Conservation (phyloP, 2,797 vertebrate genomes). For the Limosa lapponica region DNA sequence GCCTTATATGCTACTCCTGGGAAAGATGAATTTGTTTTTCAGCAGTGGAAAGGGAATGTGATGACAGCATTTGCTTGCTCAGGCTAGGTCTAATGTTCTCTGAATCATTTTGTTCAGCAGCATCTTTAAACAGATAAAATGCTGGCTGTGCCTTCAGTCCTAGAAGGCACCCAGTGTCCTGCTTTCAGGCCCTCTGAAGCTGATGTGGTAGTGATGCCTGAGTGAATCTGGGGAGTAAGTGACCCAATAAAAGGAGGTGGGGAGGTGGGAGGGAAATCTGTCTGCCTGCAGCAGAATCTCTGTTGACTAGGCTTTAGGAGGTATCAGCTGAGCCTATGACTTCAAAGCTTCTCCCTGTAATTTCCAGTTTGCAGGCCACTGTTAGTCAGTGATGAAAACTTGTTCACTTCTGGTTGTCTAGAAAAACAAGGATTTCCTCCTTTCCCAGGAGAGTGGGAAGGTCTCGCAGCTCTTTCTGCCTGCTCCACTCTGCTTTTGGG, state of each 20-base stretch:
- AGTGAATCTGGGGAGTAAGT: constrained; percentile 2
- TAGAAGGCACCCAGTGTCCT: constrained; percentile 6
- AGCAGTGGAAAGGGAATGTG: neutral
- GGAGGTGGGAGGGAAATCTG: neutral
- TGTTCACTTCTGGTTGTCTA: neutral
- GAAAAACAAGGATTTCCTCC: neutral
- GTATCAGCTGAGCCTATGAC: neutral
- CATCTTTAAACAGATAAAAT: neutral
- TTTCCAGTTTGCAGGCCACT: neutral
- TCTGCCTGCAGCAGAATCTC: neutral
- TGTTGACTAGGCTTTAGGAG: neutral
- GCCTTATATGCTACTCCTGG: constrained; percentile 32
- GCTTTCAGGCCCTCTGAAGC: neutral
- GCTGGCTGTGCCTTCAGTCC: neutral
- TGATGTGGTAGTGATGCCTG: neutral
- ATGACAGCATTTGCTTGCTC: constrained; percentile 36
- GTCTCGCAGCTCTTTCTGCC: neutral
- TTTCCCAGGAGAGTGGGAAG: neutral
- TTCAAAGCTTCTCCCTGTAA: neutral
- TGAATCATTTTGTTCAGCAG: neutral
- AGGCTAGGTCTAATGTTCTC: neutral
- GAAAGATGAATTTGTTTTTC: constrained; percentile 58
- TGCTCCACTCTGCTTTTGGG: neutral
- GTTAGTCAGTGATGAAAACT: neutral
- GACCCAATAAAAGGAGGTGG: neutral